Conservation (phyloP, 2,113 vertebrate species). For the Thermophis baileyi region DNA sequence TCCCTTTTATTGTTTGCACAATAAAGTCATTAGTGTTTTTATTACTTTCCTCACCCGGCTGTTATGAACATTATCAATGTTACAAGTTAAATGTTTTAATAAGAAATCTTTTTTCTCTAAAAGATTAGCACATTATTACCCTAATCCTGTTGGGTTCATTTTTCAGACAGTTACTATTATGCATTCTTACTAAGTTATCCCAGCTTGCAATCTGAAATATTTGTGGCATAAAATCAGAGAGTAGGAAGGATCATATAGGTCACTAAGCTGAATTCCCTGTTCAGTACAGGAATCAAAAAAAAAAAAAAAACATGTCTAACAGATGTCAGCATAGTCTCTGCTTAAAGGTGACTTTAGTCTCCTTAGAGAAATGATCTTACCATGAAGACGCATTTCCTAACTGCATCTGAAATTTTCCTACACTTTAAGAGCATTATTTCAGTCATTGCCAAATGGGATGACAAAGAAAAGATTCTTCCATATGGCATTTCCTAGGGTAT, state of each 20-base stretch:
- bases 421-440: neutral
- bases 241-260: neutral
- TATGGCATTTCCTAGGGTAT: neutral
- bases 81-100: conserved; percentile 23
- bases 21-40: conserved; percentile 36
- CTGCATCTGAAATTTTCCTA: neutral
- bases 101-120: conserved; percentile 26
- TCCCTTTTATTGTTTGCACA: conserved; percentile 33
- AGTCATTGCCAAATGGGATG: neutral
- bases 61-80: conserved; percentile 19
- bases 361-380: neutral
- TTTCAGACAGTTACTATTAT: conserved; percentile 20
- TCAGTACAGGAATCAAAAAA: neutral
- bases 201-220: neutral
- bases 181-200: neutral
- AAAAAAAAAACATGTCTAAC: neutral
- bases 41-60: conserved; percentile 18
- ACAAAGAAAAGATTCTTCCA: neutral
- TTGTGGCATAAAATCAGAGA: neutral
- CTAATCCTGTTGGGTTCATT: conserved; percentile 9
- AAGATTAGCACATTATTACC: conserved; percentile 11
- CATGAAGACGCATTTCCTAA: neutral
- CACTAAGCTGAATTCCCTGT: neutral
- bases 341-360: neutral
- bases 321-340: neutral